Evolutionary conservation across 2,797 vertebrate genomes (phyloP).

Genomic region (Sebastes trivittatus): DNA sequence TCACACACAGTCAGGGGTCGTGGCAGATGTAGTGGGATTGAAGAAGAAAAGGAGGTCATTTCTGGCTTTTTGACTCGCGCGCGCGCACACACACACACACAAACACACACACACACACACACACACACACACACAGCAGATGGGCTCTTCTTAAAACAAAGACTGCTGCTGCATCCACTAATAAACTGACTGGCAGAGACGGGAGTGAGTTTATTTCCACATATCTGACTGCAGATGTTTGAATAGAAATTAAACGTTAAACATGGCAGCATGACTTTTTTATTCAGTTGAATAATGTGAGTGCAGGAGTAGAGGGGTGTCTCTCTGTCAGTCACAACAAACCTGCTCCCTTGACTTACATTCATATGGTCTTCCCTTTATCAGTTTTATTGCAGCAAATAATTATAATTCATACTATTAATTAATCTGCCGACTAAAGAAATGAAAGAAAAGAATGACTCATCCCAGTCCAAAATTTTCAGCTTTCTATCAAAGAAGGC

Average conservation of each 20-base stretch:
- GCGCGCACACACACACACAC: slow-evolving; percentile 15
- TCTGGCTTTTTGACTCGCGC: slow-evolving; percentile 52
- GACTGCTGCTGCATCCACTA: slow-evolving; percentile 5
- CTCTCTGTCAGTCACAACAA: neutral
- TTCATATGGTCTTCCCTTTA: neutral
- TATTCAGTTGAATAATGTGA: neutral
- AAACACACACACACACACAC: slow-evolving; percentile 1
- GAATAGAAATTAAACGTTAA: neutral
- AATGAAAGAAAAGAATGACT: neutral
- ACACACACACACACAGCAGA: slow-evolving; percentile 46
- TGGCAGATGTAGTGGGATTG: slow-evolving; percentile 65
- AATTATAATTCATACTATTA: neutral
- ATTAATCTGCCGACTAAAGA: neutral
- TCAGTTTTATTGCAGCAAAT: neutral
- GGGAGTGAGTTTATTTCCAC: neutral
- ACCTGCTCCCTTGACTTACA: neutral
- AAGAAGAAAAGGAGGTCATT: slow-evolving; percentile 47
- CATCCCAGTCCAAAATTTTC: neutral
- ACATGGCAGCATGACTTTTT: neutral
- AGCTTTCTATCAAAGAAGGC: neutral
- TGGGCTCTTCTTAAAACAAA: slow-evolving; percentile 60
- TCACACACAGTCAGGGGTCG: slow-evolving; percentile 64
- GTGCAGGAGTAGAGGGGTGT: neutral
- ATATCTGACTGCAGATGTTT: neutral
- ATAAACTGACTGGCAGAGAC: slow-evolving; percentile 5